phyloP scores from a whole-genome alignment of 1,140 invertebrate species.

The Hypothenemus hampei region DNA sequence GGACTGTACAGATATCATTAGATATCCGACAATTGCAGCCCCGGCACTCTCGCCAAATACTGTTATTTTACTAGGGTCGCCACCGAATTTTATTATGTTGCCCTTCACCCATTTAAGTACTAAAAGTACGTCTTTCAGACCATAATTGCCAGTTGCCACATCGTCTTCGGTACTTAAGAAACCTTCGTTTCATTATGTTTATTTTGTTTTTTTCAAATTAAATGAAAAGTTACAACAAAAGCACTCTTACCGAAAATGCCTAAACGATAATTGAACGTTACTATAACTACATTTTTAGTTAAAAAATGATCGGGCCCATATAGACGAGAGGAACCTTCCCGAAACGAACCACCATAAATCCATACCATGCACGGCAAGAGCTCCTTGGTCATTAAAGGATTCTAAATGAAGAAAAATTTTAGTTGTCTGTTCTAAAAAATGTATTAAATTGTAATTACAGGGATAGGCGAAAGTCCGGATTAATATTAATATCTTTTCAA shows the following conservation, averaged over 20 bases:
- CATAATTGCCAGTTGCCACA: constrained; percentile 48
- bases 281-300: constrained; percentile 60
- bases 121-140: constrained; percentile 48
- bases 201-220: neutral
- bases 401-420: too few relatives aligned
- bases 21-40: constrained; percentile 47
- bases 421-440: too few relatives aligned
- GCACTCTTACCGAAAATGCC: constrained; percentile 55
- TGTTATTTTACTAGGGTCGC: constrained; percentile 47
- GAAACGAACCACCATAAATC: constrained; percentile 71
- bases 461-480: too few relatives aligned
- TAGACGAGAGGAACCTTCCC: constrained; percentile 55
- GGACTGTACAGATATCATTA: constrained; percentile 49
- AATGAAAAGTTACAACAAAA: neutral
- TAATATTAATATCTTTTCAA: too few relatives aligned
- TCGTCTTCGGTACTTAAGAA: constrained; percentile 46
- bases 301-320: constrained; percentile 64
- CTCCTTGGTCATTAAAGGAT: constrained; percentile 17
- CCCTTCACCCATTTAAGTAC: constrained; percentile 47
- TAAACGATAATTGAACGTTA: constrained; percentile 66
- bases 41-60: constrained; percentile 51
- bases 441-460: too few relatives aligned
- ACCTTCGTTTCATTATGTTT: constrained; percentile 35
- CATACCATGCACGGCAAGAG: constrained; percentile 68
- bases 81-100: constrained; percentile 48